Percentiles rank a stretch among this genome's conserved stretches.
These are phyloP conservation scores for Sceloporus undulatus DNA, from an alignment of 2,113 vertebrate genomes.

Conservation along the genomic window DNA sequence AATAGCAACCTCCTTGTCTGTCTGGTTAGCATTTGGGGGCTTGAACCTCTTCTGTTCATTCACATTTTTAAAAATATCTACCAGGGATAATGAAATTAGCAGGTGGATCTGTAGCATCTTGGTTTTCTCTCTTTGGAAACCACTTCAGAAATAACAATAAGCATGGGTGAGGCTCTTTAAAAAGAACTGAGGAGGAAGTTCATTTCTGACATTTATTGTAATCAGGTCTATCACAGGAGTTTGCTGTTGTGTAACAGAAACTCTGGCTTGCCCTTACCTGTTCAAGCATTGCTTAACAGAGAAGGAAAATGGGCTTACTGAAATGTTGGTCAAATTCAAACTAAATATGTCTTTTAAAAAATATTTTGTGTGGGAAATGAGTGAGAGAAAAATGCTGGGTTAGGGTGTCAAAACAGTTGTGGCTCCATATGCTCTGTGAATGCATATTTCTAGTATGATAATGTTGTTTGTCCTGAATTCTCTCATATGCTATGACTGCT, in stretches of 20 bases:
- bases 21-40: slow-evolving; percentile 21
- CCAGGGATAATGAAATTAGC: slow-evolving; percentile 45
- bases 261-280: slow-evolving; percentile 84
- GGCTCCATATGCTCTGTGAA: fast-evolving
- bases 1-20: slow-evolving; percentile 45
- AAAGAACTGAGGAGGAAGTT: slow-evolving; percentile 79
- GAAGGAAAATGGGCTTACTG: slow-evolving; percentile 76
- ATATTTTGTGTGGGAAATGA: background rate
- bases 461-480: slow-evolving; percentile 45
- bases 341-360: slow-evolving; percentile 71
- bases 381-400: slow-evolving; percentile 20
- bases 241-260: slow-evolving; percentile 86
- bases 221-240: slow-evolving; percentile 79
- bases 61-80: background rate
- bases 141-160: slow-evolving; percentile 65
- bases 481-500: slow-evolving; percentile 13
- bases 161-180: slow-evolving; percentile 79
- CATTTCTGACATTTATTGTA: slow-evolving; percentile 79
- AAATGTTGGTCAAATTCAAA: slow-evolving; percentile 78
- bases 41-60: background rate
- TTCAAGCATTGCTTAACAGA: slow-evolving; percentile 79
- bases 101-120: slow-evolving; percentile 59
- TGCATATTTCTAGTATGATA: slow-evolving; percentile 32
- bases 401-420: background rate
- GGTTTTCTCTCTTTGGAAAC: slow-evolving; percentile 53